These are phyloP conservation scores for Thereva nobilitata DNA, from an alignment of 2,888 invertebrate species.

Conservation along the genomic window DNA sequence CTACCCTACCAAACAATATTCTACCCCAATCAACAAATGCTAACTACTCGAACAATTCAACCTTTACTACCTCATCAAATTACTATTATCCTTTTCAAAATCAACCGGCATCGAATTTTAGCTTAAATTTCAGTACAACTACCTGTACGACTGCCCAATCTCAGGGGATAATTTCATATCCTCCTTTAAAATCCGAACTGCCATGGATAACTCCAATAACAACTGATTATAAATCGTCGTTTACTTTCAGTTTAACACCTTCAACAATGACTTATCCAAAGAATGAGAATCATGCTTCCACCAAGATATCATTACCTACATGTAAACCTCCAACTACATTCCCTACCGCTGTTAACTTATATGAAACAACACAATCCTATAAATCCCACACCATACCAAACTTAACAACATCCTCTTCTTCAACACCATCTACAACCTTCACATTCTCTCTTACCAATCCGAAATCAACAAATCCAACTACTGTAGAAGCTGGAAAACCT, in stretches of 20 bases:
- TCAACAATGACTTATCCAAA: slow-evolving; percentile 5
- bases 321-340: neutral
- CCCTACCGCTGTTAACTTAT: neutral
- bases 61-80: no score
- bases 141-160: slow-evolving; percentile 14
- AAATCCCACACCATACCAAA: neutral
- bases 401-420: neutral
- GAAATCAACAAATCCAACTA: slow-evolving; percentile 36
- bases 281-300: neutral
- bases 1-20: no score
- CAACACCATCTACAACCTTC: slow-evolving; percentile 39
- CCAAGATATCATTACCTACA: neutral
- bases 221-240: slow-evolving; percentile 35
- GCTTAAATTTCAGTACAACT: slow-evolving; percentile 26
- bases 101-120: slow-evolving; percentile 28
- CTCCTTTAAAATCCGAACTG: slow-evolving; percentile 24
- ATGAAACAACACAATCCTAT: neutral
- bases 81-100: slow-evolving; percentile 8
- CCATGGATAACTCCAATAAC: slow-evolving; percentile 31
- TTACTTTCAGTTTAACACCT: slow-evolving; percentile 41
- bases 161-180: slow-evolving; percentile 23
- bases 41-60: no score
- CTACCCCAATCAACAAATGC: no score
- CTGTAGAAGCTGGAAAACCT: slow-evolving; percentile 23
- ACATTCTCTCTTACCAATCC: slow-evolving; percentile 42